A percentile compares a stretch with the other conserved stretches of the same genome.
These are phyloP conservation scores for Borostomias antarcticus DNA, from an alignment of 2,797 vertebrate genomes.

Conservation along the genomic window DNA sequence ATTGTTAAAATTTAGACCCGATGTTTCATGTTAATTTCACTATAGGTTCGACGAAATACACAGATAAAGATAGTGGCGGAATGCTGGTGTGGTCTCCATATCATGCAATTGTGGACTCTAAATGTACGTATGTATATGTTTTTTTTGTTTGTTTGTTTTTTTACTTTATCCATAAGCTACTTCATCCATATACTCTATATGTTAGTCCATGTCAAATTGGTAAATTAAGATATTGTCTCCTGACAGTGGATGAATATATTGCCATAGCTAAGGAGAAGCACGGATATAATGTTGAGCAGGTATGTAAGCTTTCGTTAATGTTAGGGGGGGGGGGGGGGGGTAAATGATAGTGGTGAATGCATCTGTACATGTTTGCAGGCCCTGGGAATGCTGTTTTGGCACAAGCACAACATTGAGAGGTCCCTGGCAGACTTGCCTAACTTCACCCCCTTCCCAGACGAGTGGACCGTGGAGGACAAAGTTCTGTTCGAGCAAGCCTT, in stretches of 20 bases:
- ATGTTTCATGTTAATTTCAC: too few relatives aligned
- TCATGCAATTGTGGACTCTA: conserved; percentile 89
- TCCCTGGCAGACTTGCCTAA: conserved; percentile 96
- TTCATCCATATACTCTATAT: too few relatives aligned
- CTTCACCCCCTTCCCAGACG: conserved; percentile 97
- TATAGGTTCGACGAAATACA: conserved; percentile 89
- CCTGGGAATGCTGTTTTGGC: conserved; percentile 98
- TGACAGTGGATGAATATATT: conserved; percentile 96
- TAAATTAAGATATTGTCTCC: neutral
- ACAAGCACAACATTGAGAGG: conserved; percentile 98
- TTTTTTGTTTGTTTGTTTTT: too few relatives aligned
- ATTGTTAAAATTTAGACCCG: neutral
- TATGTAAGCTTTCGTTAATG: conserved; percentile 54
- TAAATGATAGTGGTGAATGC: too few relatives aligned
- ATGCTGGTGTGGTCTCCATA: conserved; percentile 98
- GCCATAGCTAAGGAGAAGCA: conserved; percentile 98
- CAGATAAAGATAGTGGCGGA: conserved; percentile 93
- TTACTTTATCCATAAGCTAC: too few relatives aligned
- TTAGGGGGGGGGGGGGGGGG: too few relatives aligned
- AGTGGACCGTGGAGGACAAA: conserved; percentile 99
- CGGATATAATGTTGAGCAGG: conserved; percentile 98
- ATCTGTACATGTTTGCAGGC: conserved; percentile 77
- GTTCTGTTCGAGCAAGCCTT: conserved; percentile 98
- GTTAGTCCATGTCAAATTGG: too few relatives aligned
- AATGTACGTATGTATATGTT: conserved; percentile 85